phyloP scores from a whole-genome alignment of 2,888 invertebrate genomes.

The Eupithecia insigniata region DNA sequence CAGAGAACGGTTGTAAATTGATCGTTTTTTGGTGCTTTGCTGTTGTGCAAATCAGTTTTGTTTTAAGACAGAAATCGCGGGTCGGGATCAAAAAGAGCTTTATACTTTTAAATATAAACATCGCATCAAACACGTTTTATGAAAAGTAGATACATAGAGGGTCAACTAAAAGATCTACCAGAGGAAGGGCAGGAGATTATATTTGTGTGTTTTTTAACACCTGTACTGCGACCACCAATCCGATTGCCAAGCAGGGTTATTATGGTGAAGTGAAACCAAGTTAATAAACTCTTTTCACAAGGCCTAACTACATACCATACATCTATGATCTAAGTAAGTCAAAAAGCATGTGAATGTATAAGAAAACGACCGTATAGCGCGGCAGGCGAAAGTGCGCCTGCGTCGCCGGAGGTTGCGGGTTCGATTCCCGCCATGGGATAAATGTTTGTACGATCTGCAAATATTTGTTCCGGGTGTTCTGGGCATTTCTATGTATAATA shows the following conservation, averaged over 20 bases:
- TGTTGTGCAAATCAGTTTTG: not conserved
- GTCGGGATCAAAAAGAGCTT: not conserved
- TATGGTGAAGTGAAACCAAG: not conserved
- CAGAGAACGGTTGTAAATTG: slow-evolving; percentile 3
- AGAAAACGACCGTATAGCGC: too few species aligned
- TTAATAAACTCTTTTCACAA: not conserved
- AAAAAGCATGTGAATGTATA: not conserved
- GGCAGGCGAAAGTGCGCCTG: too few species aligned
- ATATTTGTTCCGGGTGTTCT: too few species aligned
- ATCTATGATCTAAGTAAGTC: not conserved
- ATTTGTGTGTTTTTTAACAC: too few species aligned
- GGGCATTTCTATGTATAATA: too few species aligned
- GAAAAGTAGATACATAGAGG: not conserved
- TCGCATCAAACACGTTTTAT: too few species aligned
- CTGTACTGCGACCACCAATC: too few species aligned
- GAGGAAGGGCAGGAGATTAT: not conserved
- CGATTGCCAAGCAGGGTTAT: not conserved
- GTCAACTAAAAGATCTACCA: not conserved
- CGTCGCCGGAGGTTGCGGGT: too few species aligned
- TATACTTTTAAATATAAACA: not conserved
- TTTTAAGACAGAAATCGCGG: not conserved
- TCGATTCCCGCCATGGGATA: too few species aligned
- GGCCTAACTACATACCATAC: not conserved
- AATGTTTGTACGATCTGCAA: too few species aligned
- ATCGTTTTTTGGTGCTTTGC: not conserved